Evolutionary conservation across 1,140 invertebrate genomes (phyloP), one percentile per base, ranked within the genome.

Genomic region (Melanaphis sacchari): DNA sequence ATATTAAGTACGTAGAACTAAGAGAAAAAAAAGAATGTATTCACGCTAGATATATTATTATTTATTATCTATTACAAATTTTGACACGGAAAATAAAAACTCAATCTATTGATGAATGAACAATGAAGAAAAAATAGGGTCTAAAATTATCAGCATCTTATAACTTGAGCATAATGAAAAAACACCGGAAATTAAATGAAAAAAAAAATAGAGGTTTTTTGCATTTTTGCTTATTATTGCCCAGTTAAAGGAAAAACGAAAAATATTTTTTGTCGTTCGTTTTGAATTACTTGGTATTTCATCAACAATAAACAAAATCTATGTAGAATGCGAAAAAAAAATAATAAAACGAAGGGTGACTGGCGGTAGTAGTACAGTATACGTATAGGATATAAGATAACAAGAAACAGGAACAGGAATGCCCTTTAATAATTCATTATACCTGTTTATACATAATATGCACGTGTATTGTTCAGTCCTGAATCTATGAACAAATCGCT

Each of bases 371-470:
- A 24, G 36, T 49, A 24, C 36, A 54, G 36, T 24, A 5, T 5
- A 15, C 36, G n/a, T 6, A n/a, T 40, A 49, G 11, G 31, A 46
- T 87, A 87, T 26, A 46, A 87, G 41, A 87, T 87, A 46, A 87
- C 41, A 87, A 89, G n/a, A 89, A 89, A 89, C 87, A 52, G 87
- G 46, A 89, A 49, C 87, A 43, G 31, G 85, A 46, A 49, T 43
- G 85, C 85, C 85, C 43, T 88, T 31, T 43, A 26, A 84, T 43
- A 26, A 84, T 84, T 26, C 38, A 84, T 40, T 82, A 26, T 84
- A 26, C 38, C 46, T 49, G 46, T 15, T 49, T 24, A 82, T 41
- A 84, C 31, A 38, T 41, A 24, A 41, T 82, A 8, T 40, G 24
- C 0, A 26, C 43, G 43, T n/a, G 43, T 46, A 46, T 46, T 84